Conservation (phyloP, 2,888 invertebrate species). For the Lycaena phlaeas region DNA sequence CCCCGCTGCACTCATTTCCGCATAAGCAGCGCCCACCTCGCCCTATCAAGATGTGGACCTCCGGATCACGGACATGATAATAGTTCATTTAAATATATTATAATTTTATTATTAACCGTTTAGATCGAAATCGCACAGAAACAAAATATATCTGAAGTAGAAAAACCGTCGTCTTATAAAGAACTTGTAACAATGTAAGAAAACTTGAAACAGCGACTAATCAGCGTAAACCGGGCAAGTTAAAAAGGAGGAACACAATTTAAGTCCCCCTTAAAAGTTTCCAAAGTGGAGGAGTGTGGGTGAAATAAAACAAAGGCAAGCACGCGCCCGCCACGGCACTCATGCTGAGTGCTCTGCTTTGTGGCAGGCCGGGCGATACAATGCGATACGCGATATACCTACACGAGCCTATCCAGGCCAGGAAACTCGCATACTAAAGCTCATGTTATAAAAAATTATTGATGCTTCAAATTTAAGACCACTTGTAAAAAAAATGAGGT, state of each 20-base stretch:
- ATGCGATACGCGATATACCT: conserved; percentile 41
- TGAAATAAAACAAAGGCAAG: conserved; percentile 68
- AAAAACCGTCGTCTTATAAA: too few relatives aligned
- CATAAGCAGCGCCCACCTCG: conserved; percentile 54
- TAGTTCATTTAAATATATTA: too few relatives aligned
- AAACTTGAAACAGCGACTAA: conserved; percentile 27
- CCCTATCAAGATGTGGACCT: conserved; percentile 46
- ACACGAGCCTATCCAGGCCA: conserved; percentile 22
- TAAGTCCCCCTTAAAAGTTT: conserved; percentile 62
- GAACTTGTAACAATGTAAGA: conserved; percentile 6
- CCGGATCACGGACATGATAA: conserved; percentile 20
- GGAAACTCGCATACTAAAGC: conserved; percentile 18
- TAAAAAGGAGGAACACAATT: conserved; percentile 58
- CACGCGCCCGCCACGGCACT: conserved; percentile 62
- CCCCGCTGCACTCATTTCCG: conserved; percentile 67
- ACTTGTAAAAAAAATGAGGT: background rate
- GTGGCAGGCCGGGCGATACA: conserved; percentile 57
- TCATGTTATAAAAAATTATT: conserved; percentile 20
- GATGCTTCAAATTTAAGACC: background rate
- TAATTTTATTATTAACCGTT: too few relatives aligned
- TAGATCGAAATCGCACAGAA: too few relatives aligned
- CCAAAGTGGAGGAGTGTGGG: conserved; percentile 60
- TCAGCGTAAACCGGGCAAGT: conserved; percentile 42
- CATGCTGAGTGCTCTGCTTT: conserved; percentile 69
- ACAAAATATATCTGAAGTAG: too few relatives aligned